These are phyloP conservation scores for Phoenicopterus ruber DNA, from an alignment of 2,113 vertebrate species.

Conservation along the genomic window DNA sequence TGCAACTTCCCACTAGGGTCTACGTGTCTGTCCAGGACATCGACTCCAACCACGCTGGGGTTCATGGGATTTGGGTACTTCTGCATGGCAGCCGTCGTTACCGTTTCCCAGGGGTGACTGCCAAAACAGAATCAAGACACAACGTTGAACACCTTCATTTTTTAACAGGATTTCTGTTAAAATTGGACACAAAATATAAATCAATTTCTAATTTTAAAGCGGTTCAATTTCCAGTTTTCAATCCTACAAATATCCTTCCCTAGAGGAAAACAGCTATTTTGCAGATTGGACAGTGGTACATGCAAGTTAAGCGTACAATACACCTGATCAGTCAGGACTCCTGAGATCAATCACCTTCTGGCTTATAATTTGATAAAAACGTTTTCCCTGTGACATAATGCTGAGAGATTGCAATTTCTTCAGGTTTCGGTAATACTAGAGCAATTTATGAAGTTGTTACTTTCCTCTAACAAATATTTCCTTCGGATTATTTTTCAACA, in stretches of 20 bases:
- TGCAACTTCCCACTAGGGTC: slow-evolving; percentile 87
- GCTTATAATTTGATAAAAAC: rapidly evolving
- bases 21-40: slow-evolving; percentile 86
- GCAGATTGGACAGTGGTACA: rapidly evolving
- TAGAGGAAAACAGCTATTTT: rapidly evolving
- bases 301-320: no score
- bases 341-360: rapidly evolving
- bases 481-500: rapidly evolving
- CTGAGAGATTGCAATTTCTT: background rate
- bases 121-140: background rate
- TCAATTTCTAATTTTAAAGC: rapidly evolving
- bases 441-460: background rate
- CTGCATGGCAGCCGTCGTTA: slow-evolving; percentile 95
- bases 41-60: slow-evolving; percentile 91
- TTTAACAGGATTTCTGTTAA: background rate
- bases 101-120: slow-evolving; percentile 97
- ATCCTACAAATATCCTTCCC: background rate
- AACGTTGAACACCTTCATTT: rapidly evolving
- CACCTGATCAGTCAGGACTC: background rate
- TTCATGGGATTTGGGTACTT: slow-evolving; percentile 99
- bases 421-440: rapidly evolving
- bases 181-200: background rate
- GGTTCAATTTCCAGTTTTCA: background rate
- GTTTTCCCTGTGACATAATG: background rate
- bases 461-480: background rate